Base-by-base conservation (phyloP, 2,113 vertebrate species). In the Oreochromis tanganicae region DNA sequence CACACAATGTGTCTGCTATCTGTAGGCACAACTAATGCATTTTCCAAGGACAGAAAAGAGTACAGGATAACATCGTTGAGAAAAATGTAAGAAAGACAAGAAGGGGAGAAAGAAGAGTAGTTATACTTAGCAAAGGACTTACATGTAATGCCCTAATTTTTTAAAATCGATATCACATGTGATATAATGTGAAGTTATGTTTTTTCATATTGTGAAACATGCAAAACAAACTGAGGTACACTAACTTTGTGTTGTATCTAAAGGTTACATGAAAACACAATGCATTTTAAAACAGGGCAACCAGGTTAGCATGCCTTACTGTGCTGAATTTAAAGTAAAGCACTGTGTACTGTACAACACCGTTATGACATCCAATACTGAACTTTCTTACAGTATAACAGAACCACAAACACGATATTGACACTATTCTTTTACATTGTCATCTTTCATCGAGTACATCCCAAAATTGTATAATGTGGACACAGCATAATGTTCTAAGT, bases 41-140 rank as follows among this genome's bases (percentile, higher is more conserved):
- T 63, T 63, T 63, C 9, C 59, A 63, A 36, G 17, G 32, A 36
- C 59, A 36, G 61, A 66, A 38, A 13, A 38, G 34, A 21, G 61
- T 66, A 38, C 34, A 38, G 34, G 1, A 38, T 36, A 38, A 66
- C 4, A 0, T 1, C 2, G 2, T 0, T 38, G 34, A 66, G 34
- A 38, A 1, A 66, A 38, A 38, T 66, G 34, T 66, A 66, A 38
- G 32, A 38, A 66, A 38, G 61, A 38, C 61, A 66, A 36, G 61
- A 66, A 12, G 32, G 32, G 32, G 32, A 38, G 32, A 36, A 38
- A 66, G 61, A n/a, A 12, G 32, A 66, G 32, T 17, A 36, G 61
- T 66, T 36, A 36, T 0, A 66, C 32, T 66, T 66, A 66, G 17
- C 17, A 66, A 66, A 63, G 0, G 29, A n/a, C 32, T 36, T 36